These are phyloP conservation scores for Picathartes gymnocephalus DNA, from an alignment of 2,113 vertebrate species.

Conservation along the genomic window DNA sequence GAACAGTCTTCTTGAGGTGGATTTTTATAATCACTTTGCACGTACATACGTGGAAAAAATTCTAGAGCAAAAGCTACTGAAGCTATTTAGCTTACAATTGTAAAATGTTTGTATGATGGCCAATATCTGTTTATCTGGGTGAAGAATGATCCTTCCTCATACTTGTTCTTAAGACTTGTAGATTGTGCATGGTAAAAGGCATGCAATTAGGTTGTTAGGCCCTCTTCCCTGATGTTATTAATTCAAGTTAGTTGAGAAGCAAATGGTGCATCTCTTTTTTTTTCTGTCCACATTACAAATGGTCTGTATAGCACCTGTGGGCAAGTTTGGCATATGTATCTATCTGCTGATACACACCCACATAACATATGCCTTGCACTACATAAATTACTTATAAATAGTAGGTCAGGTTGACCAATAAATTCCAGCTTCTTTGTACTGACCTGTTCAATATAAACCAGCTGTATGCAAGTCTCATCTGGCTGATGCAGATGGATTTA, in stretches of 20 bases:
- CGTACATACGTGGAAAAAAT: background rate
- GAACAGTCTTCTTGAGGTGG: background rate
- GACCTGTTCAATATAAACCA: background rate
- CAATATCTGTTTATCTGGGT: background rate
- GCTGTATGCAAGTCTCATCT: background rate
- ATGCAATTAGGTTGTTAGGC: background rate
- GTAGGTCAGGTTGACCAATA: background rate
- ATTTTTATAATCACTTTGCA: background rate
- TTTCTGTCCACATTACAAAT: background rate
- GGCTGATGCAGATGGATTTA: background rate
- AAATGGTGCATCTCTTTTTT: background rate
- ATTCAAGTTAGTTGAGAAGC: background rate
- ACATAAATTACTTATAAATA: conserved; percentile 40
- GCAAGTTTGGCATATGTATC: background rate
- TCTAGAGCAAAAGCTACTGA: background rate
- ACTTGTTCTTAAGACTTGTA: background rate
- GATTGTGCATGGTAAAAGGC: background rate
- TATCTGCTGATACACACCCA: background rate
- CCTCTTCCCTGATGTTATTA: background rate
- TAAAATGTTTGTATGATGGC: background rate
- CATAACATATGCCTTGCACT: background rate
- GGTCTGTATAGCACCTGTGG: background rate
- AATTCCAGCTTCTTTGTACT: conserved; percentile 28
- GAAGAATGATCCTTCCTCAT: background rate
- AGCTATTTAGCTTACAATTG: background rate